A percentile compares a stretch with the other conserved stretches of the same genome.
Evolutionary conservation across 2,888 invertebrate species (phyloP).

Genomic region (Melieria picta): DNA sequence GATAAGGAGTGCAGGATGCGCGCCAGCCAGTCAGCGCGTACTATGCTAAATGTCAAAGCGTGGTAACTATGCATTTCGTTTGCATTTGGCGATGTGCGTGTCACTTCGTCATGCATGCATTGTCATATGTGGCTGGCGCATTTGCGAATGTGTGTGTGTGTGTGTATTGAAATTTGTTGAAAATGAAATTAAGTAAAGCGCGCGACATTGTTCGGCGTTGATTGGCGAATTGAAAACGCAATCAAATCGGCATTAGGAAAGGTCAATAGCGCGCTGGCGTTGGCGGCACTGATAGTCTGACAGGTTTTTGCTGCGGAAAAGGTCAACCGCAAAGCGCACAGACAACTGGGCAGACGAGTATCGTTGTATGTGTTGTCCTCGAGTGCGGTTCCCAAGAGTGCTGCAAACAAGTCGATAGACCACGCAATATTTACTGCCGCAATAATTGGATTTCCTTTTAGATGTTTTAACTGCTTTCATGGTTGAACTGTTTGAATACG

Average conservation of each 20-base stretch:
- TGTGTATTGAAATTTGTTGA: not conserved
- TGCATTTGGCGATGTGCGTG: not conserved
- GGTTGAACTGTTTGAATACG: no score
- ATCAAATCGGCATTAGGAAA: not conserved
- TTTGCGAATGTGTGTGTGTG: not conserved
- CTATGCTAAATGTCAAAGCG: constrained; percentile 1
- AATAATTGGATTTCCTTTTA: no score
- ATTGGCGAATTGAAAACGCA: not conserved
- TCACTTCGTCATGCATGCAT: not conserved
- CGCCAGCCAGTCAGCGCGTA: not conserved
- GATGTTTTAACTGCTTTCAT: no score
- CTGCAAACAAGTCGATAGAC: no score
- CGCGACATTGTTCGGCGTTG: not conserved
- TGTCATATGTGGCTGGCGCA: no score
- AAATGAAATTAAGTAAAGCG: not conserved
- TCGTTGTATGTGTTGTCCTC: no score
- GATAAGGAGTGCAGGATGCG: not conserved
- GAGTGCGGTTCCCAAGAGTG: no score
- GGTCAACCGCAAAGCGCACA: no score
- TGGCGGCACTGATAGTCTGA: no score
- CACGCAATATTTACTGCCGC: no score
- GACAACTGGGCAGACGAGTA: no score
- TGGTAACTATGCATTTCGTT: not conserved
- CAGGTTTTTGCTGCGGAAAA: no score
- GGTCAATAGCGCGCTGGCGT: not conserved